Evolutionary conservation across 2,888 invertebrate species (phyloP), one percentile per base, ranked within the genome.

Genomic region (Chrysodeixis includens): DNA sequence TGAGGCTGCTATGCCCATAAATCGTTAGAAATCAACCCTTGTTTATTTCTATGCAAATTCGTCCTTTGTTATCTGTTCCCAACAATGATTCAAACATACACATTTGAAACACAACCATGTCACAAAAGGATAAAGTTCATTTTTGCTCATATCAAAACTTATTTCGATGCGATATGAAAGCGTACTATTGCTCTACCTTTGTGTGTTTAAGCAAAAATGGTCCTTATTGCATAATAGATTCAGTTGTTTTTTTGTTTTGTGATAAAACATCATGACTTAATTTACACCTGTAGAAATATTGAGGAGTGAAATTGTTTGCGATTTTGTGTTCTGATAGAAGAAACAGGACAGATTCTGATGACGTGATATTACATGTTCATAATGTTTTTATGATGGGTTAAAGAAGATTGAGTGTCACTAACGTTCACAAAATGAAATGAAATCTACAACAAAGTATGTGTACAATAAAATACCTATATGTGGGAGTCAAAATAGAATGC

Each of bases 31-130:
- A 89, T 89, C 89, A 90, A 86, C 88, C 88, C 87, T 79, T 89
- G 90, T 91, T 91, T 91, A 91, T 91, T 91, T 90, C 89, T 88
- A 92, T 91, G 92, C 88, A 91, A 92, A 92, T 92, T 87, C 82
- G 76, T 81, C 87, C 88, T 88, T 89, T 91, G 91, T 91, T 91
- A 90, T 91, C 91, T 84, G 68, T 69, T 67, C 65, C 78, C 83
- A 85, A 88, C 90, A 90, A 90, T 85, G 82, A 82, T 82, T 83
- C 79, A 67, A 66, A 30, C 20, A 35, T n/a, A 7, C 53, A 35
- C 60, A 70, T 1, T 14, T 40, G 22, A 73, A 53, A 67, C 52
- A 55, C 18, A 62, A 78, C 69, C 64, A 57, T 78, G 20, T 12
- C 0, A 0, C 10, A 1, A 20, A 7, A 44, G 0, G 2, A 22